These are phyloP conservation scores for Netelia inedita DNA, from an alignment of 2,888 invertebrate species.

Conservation along the genomic window DNA sequence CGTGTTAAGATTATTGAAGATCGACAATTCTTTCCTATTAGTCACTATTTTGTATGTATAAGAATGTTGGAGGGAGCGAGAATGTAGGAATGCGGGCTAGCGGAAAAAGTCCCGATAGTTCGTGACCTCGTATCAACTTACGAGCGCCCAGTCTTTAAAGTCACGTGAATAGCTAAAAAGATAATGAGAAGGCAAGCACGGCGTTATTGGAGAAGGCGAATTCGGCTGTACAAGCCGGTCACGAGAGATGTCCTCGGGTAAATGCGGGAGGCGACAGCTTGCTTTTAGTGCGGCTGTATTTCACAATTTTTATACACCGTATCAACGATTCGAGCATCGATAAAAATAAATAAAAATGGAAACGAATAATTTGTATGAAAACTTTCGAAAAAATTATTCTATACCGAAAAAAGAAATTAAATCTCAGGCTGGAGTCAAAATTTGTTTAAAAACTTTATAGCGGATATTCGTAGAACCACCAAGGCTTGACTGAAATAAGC, in stretches of 20 bases:
- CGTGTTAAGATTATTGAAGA: no score
- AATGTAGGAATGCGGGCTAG: background rate
- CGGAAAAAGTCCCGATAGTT: conserved; percentile 49
- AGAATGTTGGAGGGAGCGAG: no score
- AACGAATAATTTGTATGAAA: background rate
- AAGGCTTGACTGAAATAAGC: background rate
- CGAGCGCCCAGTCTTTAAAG: background rate
- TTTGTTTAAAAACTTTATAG: background rate
- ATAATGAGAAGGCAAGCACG: background rate
- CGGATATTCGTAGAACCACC: no score
- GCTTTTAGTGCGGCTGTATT: conserved; percentile 69
- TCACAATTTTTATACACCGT: background rate
- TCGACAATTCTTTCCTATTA: no score
- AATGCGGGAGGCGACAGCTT: conserved; percentile 72
- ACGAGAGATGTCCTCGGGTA: conserved; percentile 58
- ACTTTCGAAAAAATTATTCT: background rate
- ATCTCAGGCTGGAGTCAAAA: background rate
- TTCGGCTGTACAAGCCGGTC: background rate
- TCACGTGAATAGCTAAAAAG: conserved; percentile 8
- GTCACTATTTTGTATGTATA: no score
- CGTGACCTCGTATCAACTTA: conserved; percentile 24
- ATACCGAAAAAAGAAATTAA: background rate
- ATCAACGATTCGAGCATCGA: no score
- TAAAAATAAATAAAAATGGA: background rate
- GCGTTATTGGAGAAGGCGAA: conserved; percentile 33